These are phyloP conservation scores for Pao palembangensis DNA, from an alignment of 2,113 vertebrate genomes.

Conservation along the genomic window DNA sequence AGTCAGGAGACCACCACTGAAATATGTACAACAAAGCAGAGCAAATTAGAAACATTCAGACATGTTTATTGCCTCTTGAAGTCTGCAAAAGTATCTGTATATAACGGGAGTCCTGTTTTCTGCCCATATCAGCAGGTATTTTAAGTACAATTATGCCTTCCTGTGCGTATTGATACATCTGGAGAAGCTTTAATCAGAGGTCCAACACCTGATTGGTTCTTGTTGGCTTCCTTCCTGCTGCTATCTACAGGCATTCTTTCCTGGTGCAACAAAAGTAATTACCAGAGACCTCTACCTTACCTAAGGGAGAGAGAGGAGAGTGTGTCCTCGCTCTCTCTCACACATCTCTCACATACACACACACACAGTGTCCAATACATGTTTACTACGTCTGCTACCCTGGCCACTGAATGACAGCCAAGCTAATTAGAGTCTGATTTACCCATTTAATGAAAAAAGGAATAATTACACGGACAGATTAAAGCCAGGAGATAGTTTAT, in stretches of 20 bases:
- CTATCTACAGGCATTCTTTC: slow-evolving; percentile 49
- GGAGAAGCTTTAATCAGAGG: slow-evolving; percentile 44
- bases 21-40: slow-evolving; percentile 33
- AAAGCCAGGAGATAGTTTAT: slow-evolving; percentile 70
- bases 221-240: slow-evolving; percentile 49
- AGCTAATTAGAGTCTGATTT: slow-evolving; percentile 85
- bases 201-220: slow-evolving; percentile 51
- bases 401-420: slow-evolving; percentile 68
- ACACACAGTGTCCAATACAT: slow-evolving; percentile 69
- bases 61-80: slow-evolving; percentile 1
- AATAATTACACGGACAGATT: slow-evolving; percentile 76
- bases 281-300: slow-evolving; percentile 63
- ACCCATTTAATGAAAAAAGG: slow-evolving; percentile 75
- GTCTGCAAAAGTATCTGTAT: not conserved
- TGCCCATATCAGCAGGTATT: not conserved
- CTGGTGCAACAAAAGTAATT: slow-evolving; percentile 71
- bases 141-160: not conserved
- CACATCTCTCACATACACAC: slow-evolving; percentile 29
- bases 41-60: slow-evolving; percentile 17
- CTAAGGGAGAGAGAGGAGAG: slow-evolving; percentile 67
- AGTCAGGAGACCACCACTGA: slow-evolving; percentile 25
- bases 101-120: not conserved
- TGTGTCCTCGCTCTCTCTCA: slow-evolving; percentile 45
- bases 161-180: slow-evolving; percentile 20
- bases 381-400: slow-evolving; percentile 56